Base-by-base conservation (phyloP, 2,888 invertebrate genomes). In the Leptinotarsa juncta region DNA sequence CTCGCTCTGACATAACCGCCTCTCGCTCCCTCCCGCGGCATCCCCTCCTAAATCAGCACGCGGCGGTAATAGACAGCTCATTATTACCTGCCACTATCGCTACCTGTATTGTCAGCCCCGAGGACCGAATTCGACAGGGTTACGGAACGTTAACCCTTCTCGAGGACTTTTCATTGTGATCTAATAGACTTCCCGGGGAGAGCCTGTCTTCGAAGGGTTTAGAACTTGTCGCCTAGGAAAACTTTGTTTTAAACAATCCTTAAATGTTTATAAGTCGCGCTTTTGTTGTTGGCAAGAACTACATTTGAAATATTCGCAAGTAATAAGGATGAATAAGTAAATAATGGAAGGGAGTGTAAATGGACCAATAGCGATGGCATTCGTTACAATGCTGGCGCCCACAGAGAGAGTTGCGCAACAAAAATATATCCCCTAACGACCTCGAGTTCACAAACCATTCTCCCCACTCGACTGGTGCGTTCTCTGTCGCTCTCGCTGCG, bases 341-440 rank as follows among this genome's bases (percentile, higher is more conserved):
- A 83, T 84, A 83, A 85, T 86, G 86, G 87, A 85, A 87, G 86
- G 88, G 88, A 86, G 84, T 83, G 83, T 87, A 88, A 88, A 88
- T 87, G 89, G 88, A 89, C 91, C 91, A 91, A 91, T 91, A 87
- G 90, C 90, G 89, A 89, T 89, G 87, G 89, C 89, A 90, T 90
- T 90, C 90, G 90, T 90, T 90, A 89, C 89, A 89, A 85, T 86
- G 86, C 87, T 82, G 85, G 86, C 87, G 87, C 87, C 87, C 87
- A 87, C 87, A 85, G 84, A 81, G 82, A 83, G 84, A 83, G 84
- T 86, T 88, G 88, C 88, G 88, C 88, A 86, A 85, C 85, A 81
- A 85, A 84, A 85, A 85, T 82, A 84, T 85, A 84, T 85, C 85
- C 86, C 87, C 85, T 85, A 84, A 85, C 85, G 81, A 82, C 83